Base-by-base conservation (phyloP, 2,888 invertebrate species). In the Taenaris catops region DNA sequence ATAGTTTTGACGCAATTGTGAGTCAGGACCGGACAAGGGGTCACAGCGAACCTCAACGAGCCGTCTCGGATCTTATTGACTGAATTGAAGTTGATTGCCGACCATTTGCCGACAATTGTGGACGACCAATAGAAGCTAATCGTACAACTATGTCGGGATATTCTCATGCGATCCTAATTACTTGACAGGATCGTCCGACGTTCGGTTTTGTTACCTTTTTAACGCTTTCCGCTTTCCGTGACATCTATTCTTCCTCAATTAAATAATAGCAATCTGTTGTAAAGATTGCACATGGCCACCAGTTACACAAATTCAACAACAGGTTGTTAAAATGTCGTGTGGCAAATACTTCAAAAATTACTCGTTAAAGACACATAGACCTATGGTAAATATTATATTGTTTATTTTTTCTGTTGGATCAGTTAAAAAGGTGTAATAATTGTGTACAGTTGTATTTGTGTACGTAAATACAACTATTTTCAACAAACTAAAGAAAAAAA, bases 71-170 rank as follows among this genome's bases (percentile, higher is more conserved):
- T 63, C 57, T 74, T 76, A 84, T 83, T 81, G 84, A 68, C 61
- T 63, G 53, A 84, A 84, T 84, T 84, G 84, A 49, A 53, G 63
- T 55, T 80, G 81, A 84, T 84, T 84, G 84, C 65, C 53, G 67
- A 44, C 71, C 67, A 81, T 78, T 84, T 80, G 67, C 64, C 63
- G 60, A 55, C 84, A 84, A 84, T 84, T 84, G 84, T 44, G 42
- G 48, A 46, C 46, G 47, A 31, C 62, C 64, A 72, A 63, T 63
- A 53, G 63, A 46, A 54, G 61, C 55, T 67, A 64, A 75, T 70
- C 69, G 67, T 35, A 21, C 48, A 63, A 63, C 58, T 62, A 59
- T 67, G 67, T 49, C 55, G 64, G 74, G 76, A 72, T 73, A 73
- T 76, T 79, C 79, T 68, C 73, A 74, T 75, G 69, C 63, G 46